Base-by-base conservation (phyloP, 1,140 invertebrate species). In the Rhyzopertha dominica region DNA sequence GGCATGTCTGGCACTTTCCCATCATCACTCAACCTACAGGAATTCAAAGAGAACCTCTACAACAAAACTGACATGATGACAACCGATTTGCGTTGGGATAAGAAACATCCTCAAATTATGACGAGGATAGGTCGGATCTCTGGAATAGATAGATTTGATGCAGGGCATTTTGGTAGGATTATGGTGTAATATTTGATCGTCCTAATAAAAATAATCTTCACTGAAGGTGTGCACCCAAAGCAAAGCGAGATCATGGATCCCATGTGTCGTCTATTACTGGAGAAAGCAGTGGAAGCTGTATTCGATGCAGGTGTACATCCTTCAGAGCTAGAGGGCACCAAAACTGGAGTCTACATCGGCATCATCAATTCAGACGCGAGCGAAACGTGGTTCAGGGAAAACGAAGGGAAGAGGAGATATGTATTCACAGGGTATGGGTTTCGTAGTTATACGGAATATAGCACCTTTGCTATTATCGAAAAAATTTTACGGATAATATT, bases 171-270 rank as follows among this genome's bases (percentile, higher is more conserved):
- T 66, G 85, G 78, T 30, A 42, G n/a, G n/a, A n/a, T n/a, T 32
- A 14, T 8, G 17, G 3, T 32, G 17, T 10, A 1, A 32, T 17
- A 12, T n/a, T n/a, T n/a, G n/a, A n/a, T n/a, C n/a, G n/a, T n/a
- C n/a, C n/a, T n/a, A n/a, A n/a, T n/a, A n/a, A n/a, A n/a, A n/a
- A n/a, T n/a, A 3, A 3, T 5, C 8, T 9, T 24, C 5, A 13
- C 43, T 38, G 4, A 7, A 56, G 60, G 77, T 0, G 80, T 90
- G 1, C 83, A 85, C 51, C 82, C 76, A 54, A 87, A 88, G 50
- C 85, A 91, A 62, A 87, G 87, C 0, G 77, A 91, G 49, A 77
- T 75, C 4, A 87, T 93, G 85, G 90, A 95, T 56, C 90, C 90
- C 0, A 89, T 91, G 80, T 78, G 87, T 51, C 74, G 90, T 42